Evolutionary conservation across 2,888 invertebrate genomes (phyloP), one percentile per base, ranked within the genome.

Genomic region (Myopa tessellatipennis): DNA sequence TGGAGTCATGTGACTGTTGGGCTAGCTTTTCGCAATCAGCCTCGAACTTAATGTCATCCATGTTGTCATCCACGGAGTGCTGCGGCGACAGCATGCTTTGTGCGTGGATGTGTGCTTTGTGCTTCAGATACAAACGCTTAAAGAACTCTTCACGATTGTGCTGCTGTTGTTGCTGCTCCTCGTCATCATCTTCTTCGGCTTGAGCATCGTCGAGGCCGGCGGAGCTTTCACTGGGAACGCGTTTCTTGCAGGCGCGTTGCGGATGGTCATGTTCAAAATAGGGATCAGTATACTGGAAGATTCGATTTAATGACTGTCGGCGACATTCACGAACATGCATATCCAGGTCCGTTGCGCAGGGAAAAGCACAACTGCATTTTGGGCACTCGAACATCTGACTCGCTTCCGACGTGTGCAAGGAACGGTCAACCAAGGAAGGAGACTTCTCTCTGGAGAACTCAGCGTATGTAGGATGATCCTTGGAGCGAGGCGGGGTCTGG

Each of bases 381-480:
- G 92, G 91, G 86, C 95, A 95, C 85, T 93, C 92, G 83, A 92
- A 94, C 78, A 92, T 92, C 71, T 93, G 91, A 58, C 91, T 91
- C 0, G 90, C 90, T 79, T 91, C 88, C 78, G 90, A 86, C 0
- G 92, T 91, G 74, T 92, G 91, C 80, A 93, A 91, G 36, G 93
- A 80, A 94, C 92, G 0, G 95, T 10, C 61, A 3, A 45, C 94
- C 81, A 96, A 94, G 75, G 94, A 91, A 0, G 95, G 93, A 85
- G 95, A 95, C 86, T 96, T 96, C 82, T 92, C 92, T 78, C 92
- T 93, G 0, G 95, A 93, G 85, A 95, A 96, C 85, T 95, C 95
- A n/a, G 94, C 92, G 85, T 94, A 94, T 4, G 61, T 26, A 3
- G 93, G 92, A 87, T 95, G 92, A 87, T 95, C 94, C 82, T 92